phyloP scores from a whole-genome alignment of 35 echinoderm and acorn worm species.

The Hemicentrotus pulcherrimus region DNA sequence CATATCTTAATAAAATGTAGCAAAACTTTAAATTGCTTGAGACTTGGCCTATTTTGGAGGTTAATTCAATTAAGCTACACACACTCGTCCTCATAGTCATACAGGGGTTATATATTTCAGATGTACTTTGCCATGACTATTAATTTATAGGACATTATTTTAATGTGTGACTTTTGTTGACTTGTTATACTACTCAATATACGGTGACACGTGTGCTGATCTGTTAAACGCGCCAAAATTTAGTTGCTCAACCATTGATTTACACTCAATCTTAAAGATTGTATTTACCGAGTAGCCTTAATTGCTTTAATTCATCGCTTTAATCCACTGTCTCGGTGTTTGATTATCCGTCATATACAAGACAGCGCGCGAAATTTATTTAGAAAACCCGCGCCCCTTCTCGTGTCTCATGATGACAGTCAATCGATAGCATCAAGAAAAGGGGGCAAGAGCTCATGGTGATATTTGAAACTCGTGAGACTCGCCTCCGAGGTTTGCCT shows the following conservation, averaged over 20 bases:
- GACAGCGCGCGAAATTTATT: constrained; percentile 27
- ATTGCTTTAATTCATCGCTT: not conserved
- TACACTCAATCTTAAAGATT: not conserved
- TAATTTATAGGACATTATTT: no score
- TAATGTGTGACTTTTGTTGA: no score
- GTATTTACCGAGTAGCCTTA: not conserved
- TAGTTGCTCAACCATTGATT: not conserved
- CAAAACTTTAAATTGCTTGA: no score
- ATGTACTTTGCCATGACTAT: no score
- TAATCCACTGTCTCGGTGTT: not conserved
- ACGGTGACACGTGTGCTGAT: not conserved
- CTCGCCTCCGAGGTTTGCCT: not conserved
- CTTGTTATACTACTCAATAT: no score
- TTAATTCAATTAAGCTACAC: no score
- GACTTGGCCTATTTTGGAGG: no score
- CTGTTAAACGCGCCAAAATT: not conserved
- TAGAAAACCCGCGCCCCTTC: constrained; percentile 25
- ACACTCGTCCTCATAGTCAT: no score
- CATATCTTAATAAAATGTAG: no score
- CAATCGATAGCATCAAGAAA: not conserved
- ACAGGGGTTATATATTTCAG: no score
- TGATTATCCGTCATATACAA: not conserved
- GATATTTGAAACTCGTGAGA: constrained; percentile 27
- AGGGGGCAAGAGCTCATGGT: not conserved
- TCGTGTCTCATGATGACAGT: not conserved